Conservation (phyloP, 1,140 invertebrate genomes). For the Periplaneta americana region DNA sequence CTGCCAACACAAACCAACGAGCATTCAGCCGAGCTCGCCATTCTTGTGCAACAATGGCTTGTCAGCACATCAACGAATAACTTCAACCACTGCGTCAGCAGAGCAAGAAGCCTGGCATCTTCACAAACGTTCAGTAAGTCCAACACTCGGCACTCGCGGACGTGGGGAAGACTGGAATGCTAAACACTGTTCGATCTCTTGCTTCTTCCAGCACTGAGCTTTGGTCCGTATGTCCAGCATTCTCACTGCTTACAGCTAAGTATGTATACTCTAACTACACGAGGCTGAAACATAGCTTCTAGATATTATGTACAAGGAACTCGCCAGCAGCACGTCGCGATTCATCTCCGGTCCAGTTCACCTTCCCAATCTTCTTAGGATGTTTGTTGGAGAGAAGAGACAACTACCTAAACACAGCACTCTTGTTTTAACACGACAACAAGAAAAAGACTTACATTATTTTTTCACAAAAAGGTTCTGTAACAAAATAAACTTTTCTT, state of each 20-base stretch:
- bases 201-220: neutral
- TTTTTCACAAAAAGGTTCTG: conserved; percentile 16
- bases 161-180: conserved; percentile 2
- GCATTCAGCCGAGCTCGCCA: neutral
- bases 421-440: conserved; percentile 5
- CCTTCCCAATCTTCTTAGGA: neutral
- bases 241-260: neutral
- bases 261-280: conserved; percentile 1
- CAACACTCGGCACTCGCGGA: neutral
- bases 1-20: neutral
- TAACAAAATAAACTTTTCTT: conserved; percentile 18
- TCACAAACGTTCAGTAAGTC: too few species aligned
- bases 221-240: neutral
- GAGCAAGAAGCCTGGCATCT: too few species aligned
- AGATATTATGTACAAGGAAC: conserved; percentile 13
- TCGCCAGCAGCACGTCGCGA: conserved; percentile 2
- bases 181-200: neutral
- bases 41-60: neutral
- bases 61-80: neutral
- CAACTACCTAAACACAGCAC: conserved; percentile 12
- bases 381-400: neutral
- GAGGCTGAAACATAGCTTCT: conserved; percentile 17
- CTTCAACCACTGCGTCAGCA: too few species aligned
- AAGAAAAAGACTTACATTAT: conserved; percentile 3
- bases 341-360: neutral